These are phyloP conservation scores for Lophotriccus pileatus DNA, from an alignment of 2,797 vertebrate genomes.

Conservation along the genomic window DNA sequence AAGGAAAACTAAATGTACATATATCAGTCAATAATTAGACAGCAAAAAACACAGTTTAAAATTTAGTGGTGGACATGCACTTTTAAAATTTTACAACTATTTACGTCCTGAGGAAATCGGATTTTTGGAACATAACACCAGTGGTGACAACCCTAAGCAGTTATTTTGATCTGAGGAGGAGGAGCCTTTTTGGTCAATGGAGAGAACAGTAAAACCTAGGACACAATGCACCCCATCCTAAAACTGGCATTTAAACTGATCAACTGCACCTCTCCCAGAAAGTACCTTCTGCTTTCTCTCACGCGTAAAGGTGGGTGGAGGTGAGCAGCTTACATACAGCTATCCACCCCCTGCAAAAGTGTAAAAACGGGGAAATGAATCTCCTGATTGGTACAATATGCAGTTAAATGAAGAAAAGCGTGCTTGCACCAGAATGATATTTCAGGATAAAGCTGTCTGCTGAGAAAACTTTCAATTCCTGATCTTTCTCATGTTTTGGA, in stretches of 20 bases:
- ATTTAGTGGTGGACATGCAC: not conserved
- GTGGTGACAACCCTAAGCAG: not conserved
- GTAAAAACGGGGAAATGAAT: not conserved
- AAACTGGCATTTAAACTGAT: not conserved
- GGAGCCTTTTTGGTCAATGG: not conserved
- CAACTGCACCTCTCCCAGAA: not conserved
- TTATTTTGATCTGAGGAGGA: not conserved
- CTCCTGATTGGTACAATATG: not conserved
- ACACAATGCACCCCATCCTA: not conserved
- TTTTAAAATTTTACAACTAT: not conserved
- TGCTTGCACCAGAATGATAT: not conserved
- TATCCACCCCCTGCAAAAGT: not conserved
- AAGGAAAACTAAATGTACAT: not conserved
- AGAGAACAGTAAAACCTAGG: not conserved
- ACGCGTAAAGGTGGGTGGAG: not conserved
- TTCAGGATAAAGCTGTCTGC: not conserved
- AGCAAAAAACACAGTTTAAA: not conserved
- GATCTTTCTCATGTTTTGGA: not conserved
- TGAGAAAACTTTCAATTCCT: not conserved
- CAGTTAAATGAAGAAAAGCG: not conserved
- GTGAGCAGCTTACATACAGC: not conserved
- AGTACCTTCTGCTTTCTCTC: not conserved
- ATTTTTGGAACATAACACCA: not conserved
- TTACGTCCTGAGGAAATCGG: not conserved
- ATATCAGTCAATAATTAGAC: not conserved